These are phyloP conservation scores for Nasonia vitripennis DNA, from an alignment of 1,140 invertebrate species.

Conservation along the genomic window DNA sequence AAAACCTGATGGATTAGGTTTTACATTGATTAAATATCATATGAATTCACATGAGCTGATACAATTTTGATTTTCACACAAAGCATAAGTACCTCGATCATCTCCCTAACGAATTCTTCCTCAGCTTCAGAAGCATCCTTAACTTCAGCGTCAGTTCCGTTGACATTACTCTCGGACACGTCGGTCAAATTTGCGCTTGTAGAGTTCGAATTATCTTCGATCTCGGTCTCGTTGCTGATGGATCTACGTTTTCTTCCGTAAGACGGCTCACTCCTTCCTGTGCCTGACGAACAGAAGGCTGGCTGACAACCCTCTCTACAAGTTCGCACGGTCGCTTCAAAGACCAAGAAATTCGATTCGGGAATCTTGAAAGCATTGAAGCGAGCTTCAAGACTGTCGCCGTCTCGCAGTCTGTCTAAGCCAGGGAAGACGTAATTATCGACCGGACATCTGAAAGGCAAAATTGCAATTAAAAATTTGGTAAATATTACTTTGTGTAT, in stretches of 20 bases:
- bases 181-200: not conserved
- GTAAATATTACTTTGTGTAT: too few relatives aligned
- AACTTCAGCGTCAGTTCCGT: slow-evolving; percentile 57
- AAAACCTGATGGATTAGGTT: slow-evolving; percentile 73
- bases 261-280: slow-evolving; percentile 86
- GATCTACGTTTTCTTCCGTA: slow-evolving; percentile 83
- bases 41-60: not conserved
- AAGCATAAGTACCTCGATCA: slow-evolving; percentile 83
- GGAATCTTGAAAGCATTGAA: slow-evolving; percentile 97
- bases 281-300: slow-evolving; percentile 85
- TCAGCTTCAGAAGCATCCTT: slow-evolving; percentile 59
- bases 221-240: slow-evolving; percentile 76
- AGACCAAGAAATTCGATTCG: slow-evolving; percentile 94
- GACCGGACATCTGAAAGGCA: slow-evolving; percentile 85
- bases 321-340: slow-evolving; percentile 92
- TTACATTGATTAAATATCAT: not conserved
- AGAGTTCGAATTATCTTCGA: slow-evolving; percentile 56
- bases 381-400: slow-evolving; percentile 90
- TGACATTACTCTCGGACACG: slow-evolving; percentile 12
- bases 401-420: slow-evolving; percentile 88
- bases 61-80: slow-evolving; percentile 4
- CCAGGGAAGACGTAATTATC: slow-evolving; percentile 95
- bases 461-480: not conserved
- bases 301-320: slow-evolving; percentile 93
- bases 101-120: slow-evolving; percentile 86